Conservation (phyloP, 92 coral and sea anemone species). For the Palythoa grandiflora region DNA sequence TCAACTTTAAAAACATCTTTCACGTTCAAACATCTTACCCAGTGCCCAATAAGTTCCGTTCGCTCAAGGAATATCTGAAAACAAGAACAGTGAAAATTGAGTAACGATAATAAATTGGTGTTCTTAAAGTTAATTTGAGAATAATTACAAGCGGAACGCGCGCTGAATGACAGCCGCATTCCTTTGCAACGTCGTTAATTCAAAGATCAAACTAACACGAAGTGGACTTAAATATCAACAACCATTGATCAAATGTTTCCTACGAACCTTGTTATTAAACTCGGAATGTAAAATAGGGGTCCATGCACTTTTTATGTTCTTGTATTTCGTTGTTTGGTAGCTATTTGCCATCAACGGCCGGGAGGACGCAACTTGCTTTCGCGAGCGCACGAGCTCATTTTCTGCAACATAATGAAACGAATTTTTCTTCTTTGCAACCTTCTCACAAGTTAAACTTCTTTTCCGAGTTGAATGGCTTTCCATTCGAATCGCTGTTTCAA, state of each 20-base stretch:
- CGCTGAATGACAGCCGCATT: not conserved
- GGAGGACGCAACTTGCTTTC: conserved; percentile 32
- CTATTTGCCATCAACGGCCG: conserved; percentile 37
- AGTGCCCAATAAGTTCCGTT: conserved; percentile 35
- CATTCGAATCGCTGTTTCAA: conserved; percentile 8
- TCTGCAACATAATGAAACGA: conserved; percentile 25
- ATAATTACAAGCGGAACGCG: not conserved
- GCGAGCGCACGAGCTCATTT: conserved; percentile 41
- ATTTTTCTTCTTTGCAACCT: not conserved
- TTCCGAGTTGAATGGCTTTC: conserved; percentile 21
- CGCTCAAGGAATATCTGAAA: conserved; percentile 42
- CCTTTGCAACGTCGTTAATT: conserved; percentile 2
- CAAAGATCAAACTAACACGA: not conserved
- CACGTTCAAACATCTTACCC: conserved; percentile 18
- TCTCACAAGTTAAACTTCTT: conserved; percentile 16
- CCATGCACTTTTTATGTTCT: conserved; percentile 38
- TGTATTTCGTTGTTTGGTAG: conserved; percentile 39
- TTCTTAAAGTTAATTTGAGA: no score
- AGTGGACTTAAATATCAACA: not conserved
- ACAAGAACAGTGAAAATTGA: not conserved
- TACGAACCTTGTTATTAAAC: conserved; percentile 41
- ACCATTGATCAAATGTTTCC: no score
- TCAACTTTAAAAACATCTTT: not conserved
- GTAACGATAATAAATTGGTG: not conserved
- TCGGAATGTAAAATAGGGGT: conserved; percentile 41